Evolutionary conservation across 2,888 invertebrate species (phyloP), one percentile per base, ranked within the genome.

Genomic region (Ophraella communa): DNA sequence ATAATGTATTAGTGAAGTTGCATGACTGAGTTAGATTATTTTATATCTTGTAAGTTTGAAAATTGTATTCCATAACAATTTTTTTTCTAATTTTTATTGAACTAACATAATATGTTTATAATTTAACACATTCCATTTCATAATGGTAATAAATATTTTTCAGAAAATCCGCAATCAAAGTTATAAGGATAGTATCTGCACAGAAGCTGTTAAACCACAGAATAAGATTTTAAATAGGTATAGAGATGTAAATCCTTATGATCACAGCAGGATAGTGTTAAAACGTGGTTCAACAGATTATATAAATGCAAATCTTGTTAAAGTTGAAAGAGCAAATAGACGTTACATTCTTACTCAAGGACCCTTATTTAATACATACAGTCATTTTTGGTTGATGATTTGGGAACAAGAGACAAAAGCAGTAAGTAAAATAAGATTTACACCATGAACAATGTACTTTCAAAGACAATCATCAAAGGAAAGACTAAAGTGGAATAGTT

Each of bases 301-400:
- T 82, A 96, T 98, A 76, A 98, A 98, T 85, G 97, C 98, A 57
- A 98, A 95, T 84, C 85, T 94, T 73, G 91, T 98, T 59, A 88
- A 88, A 86, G 92, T 95, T 81, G 91, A 92, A 66, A 87, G 89
- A 70, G 95, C 95, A 60, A 88, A 91, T 76, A 88, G 97, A 73
- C 89, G 90, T 79, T 98, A 98, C 80, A 97, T 98, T 75, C 84
- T 97, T 67, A 96, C 97, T n/a, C 94, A 98, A 86, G 98, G 98
- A 59, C 98, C 98, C 5, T 85, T 98, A 66, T 87, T 88, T 65
- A 87, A 89, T 78, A 98, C 98, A 20, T 89, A 93, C 53, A 90
- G 92, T 63, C 97, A 98, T 81, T 98, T 98, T 83, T 98, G 98
- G 98, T 84, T 95, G 62, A 98, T 98, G 97, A 89, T 96, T 18